phyloP scores from a whole-genome alignment of 92 coral and sea anemone genomes.

The Chrysogorgia sp. region DNA sequence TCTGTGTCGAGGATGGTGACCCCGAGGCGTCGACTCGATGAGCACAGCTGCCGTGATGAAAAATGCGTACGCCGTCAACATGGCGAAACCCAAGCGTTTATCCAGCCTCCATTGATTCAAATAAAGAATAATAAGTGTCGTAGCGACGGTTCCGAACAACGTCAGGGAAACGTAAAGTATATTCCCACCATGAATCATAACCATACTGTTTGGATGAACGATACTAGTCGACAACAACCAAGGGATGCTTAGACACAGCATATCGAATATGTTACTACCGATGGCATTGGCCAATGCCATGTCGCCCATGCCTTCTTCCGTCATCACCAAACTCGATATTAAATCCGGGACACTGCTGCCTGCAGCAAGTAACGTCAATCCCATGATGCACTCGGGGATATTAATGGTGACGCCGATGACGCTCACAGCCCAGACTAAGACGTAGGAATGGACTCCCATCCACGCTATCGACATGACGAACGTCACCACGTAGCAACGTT shows the following conservation, averaged over 20 bases:
- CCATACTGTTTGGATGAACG: slow-evolving; percentile 90
- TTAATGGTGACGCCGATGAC: slow-evolving; percentile 93
- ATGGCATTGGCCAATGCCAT: slow-evolving; percentile 99
- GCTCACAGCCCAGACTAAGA: slow-evolving; percentile 96
- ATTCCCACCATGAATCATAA: slow-evolving; percentile 89
- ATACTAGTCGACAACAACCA: slow-evolving; percentile 94
- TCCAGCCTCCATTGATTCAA: slow-evolving; percentile 83
- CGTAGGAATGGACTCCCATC: slow-evolving; percentile 93
- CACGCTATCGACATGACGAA: slow-evolving; percentile 85
- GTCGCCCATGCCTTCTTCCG: slow-evolving; percentile 98
- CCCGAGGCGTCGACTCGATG: slow-evolving; percentile 83
- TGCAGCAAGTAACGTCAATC: slow-evolving; percentile 91
- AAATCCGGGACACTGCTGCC: slow-evolving; percentile 99
- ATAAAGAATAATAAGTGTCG: slow-evolving; percentile 68
- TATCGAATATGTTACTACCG: slow-evolving; percentile 96
- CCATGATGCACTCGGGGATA: slow-evolving; percentile 99
- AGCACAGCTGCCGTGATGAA: slow-evolving; percentile 83
- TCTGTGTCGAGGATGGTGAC: slow-evolving; percentile 81
- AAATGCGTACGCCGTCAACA: slow-evolving; percentile 70
- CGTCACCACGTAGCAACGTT: slow-evolving; percentile 90
- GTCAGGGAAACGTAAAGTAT: slow-evolving; percentile 85
- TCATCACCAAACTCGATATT: slow-evolving; percentile 92
- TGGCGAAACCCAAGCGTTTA: slow-evolving; percentile 75
- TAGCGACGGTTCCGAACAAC: slow-evolving; percentile 87
- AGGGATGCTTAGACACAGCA: slow-evolving; percentile 90